Percentiles rank a stretch among this genome's conserved stretches.
Conservation (phyloP, 2,797 vertebrate genomes). For the Microctenopoma lineatum region DNA sequence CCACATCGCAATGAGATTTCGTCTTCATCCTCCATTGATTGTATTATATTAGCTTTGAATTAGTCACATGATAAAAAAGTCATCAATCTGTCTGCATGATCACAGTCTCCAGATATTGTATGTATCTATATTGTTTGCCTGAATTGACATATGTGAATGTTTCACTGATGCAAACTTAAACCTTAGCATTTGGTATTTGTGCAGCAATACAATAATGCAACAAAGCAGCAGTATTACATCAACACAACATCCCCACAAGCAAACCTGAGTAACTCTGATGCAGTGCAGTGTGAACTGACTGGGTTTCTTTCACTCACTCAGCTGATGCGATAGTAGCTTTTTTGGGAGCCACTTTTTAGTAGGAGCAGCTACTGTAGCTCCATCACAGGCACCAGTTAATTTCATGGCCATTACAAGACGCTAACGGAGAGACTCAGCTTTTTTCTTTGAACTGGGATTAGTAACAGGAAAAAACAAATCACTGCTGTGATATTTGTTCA, state of each 20-base stretch:
- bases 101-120: no score
- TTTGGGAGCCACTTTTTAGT: slow-evolving; percentile 11
- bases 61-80: no score
- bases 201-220: slow-evolving; percentile 25
- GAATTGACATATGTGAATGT: slow-evolving; percentile 6
- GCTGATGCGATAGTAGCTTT: slow-evolving; percentile 2
- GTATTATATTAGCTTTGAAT: no score
- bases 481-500: slow-evolving; percentile 39
- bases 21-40: no score
- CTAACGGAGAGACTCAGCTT: slow-evolving; percentile 44
- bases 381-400: slow-evolving; percentile 51
- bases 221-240: slow-evolving; percentile 27
- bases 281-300: background rate
- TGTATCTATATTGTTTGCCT: no score
- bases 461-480: slow-evolving; percentile 60
- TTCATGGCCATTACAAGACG: slow-evolving; percentile 68
- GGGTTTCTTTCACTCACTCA: slow-evolving; percentile 3
- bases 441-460: slow-evolving; percentile 75
- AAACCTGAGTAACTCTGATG: slow-evolving; percentile 24
- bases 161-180: slow-evolving; percentile 1
- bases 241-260: slow-evolving; percentile 23
- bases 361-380: slow-evolving; percentile 11
- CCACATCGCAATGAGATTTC: no score
- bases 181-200: background rate
- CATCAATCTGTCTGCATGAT: no score